Conservation (phyloP, 2,113 vertebrate genomes). For the Plecturocebus donacophilus region DNA sequence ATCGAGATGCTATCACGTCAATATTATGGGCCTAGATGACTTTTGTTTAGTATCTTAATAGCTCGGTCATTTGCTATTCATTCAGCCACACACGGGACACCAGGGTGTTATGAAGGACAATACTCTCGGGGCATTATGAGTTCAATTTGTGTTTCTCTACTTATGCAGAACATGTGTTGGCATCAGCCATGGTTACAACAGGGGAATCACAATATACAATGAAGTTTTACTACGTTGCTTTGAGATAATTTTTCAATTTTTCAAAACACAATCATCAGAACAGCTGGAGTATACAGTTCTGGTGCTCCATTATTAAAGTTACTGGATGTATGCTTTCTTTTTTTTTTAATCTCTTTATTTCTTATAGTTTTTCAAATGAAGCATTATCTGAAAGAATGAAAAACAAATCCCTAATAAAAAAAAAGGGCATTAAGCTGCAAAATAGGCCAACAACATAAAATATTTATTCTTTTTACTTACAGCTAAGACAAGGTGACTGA, state of each 20-base stretch:
- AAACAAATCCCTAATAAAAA: not conserved
- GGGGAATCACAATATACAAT: conserved; percentile 61
- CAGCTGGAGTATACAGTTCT: not conserved
- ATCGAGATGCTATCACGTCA: conserved; percentile 43
- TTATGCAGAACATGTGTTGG: conserved; percentile 78
- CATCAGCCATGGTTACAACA: conserved; percentile 64
- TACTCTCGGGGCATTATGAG: conserved; percentile 75
- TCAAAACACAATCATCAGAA: not conserved
- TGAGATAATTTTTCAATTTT: conserved; percentile 28
- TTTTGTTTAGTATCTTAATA: conserved; percentile 76
- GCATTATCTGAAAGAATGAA: not conserved
- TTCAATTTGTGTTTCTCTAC: conserved; percentile 76
- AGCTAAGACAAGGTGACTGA: not conserved
- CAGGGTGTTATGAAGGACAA: conserved; percentile 72
- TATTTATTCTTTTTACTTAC: not conserved
- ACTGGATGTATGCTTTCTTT: not conserved
- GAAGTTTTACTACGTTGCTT: conserved; percentile 35
- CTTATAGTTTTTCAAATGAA: not conserved
- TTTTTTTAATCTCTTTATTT: conserved; percentile 11
- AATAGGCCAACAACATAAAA: not conserved
- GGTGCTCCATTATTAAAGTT: not conserved
- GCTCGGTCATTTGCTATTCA: conserved; percentile 74
- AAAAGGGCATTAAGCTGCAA: not conserved
- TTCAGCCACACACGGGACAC: conserved; percentile 72
- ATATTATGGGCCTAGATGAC: conserved; percentile 69